Evolutionary conservation across 1,140 invertebrate genomes (phyloP), one percentile per base, ranked within the genome.

Genomic region (Drosophila orena): DNA sequence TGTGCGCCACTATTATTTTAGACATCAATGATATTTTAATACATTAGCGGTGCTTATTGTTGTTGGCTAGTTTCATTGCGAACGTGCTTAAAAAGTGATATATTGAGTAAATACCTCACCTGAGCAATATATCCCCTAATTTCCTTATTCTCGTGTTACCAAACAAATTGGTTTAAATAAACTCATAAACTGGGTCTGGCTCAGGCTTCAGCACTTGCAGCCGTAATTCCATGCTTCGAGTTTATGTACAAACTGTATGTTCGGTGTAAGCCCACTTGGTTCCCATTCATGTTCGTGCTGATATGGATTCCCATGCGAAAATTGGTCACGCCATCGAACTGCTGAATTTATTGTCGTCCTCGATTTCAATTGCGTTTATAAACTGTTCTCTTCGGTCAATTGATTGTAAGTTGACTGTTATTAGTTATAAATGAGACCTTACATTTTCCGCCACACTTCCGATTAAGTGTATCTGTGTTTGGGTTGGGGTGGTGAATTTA

Each of bases 221-320:
- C 50, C 43, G 69, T 56, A 56, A n/a, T 15, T 47, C 34, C 35
- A 46, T 49, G 46, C n/a, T 15, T 49, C 5, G 14, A 46, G 6
- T 55, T 34, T 24, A 55, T 69, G 40, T 17, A 17, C 17, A 17
- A 17, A 17, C 1, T 17, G 17, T 69, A 47, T 46, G 24, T 10
- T 55, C n/a, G 12, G n/a, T 20, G 30, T n/a, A 27, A 70, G n/a
- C 66, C 64, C 64, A 70, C 66, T 40, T 56, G 50, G 34, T 46
- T 69, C 30, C 47, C 42, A 68, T 68, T 68, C 15, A 47, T 68
- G 66, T 69, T 70, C 62, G 62, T 61, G 47, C 53, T 68, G 22
- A 40, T 70, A 57, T 57, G 10, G 66, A 47, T 70, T 68, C 35
- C 24, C 49, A 56, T 69, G 66, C 50, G 20, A 49, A 6, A 70